phyloP scores from a whole-genome alignment of 2,797 vertebrate species.

The Sebastes dallii region DNA sequence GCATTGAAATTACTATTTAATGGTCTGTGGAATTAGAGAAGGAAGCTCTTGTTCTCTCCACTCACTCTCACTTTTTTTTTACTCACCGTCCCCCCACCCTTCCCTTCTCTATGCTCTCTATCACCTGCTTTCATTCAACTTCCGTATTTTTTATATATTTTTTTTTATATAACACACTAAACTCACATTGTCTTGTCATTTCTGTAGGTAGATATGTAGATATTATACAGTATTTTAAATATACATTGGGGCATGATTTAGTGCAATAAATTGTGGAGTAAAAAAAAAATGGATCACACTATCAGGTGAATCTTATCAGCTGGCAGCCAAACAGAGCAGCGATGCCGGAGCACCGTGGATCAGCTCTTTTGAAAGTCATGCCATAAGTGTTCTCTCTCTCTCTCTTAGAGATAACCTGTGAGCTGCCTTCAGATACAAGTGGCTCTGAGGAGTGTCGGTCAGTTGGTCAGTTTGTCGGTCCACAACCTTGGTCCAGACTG shows the following conservation, averaged over 20 bases:
- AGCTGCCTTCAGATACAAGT: constrained; percentile 9
- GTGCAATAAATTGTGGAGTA: neutral
- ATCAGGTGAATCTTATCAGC: constrained; percentile 38
- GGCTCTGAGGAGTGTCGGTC: neutral
- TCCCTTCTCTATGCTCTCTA: neutral
- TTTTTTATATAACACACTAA: neutral
- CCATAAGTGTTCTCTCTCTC: constrained; percentile 8
- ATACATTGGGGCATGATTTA: neutral
- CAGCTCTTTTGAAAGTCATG: constrained; percentile 28
- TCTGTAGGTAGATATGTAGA: neutral
- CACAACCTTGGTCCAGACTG: neutral
- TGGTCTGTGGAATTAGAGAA: constrained; percentile 70
- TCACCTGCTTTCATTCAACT: neutral
- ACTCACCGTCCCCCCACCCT: neutral
- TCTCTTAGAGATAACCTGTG: constrained; percentile 23
- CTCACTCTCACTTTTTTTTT: constrained; percentile 19
- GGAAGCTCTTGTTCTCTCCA: constrained; percentile 50
- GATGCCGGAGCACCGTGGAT: neutral
- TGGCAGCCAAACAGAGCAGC: constrained; percentile 10
- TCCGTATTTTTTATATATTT: neutral
- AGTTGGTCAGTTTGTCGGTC: neutral
- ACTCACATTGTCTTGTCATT: neutral
- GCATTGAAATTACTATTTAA: constrained; percentile 70
- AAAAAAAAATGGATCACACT: constrained; percentile 13
- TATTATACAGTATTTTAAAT: neutral